Percentiles rank a stretch among this genome's conserved stretches.
These are phyloP conservation scores for Rapana venosa DNA, from an alignment of 2,888 invertebrate species.

Conservation along the genomic window DNA sequence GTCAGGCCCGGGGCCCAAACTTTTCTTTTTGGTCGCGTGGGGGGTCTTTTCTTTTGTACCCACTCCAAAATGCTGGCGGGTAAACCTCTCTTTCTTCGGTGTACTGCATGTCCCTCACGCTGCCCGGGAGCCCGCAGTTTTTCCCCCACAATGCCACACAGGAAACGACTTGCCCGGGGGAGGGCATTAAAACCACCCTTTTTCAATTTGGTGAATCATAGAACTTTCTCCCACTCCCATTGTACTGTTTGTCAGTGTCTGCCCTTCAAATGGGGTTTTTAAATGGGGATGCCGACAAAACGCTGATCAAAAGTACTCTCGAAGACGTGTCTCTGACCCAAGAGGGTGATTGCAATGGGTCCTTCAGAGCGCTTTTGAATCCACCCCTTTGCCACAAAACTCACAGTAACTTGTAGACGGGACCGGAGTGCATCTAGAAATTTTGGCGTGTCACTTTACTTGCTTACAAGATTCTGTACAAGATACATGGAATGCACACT, in stretches of 20 bases:
- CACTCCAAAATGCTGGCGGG: constrained; percentile 8
- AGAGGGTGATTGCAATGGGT: constrained; percentile 38
- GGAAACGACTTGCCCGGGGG: constrained; percentile 5
- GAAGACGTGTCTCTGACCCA: background rate
- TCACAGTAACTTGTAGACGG: constrained; percentile 31
- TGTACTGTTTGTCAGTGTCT: constrained; percentile 42
- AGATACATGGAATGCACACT: background rate
- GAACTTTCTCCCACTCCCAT: constrained; percentile 32
- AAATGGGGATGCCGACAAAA: constrained; percentile 31
- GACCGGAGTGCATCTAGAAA: background rate
- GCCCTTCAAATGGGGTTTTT: constrained; percentile 33
- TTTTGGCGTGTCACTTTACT: constrained; percentile 19
- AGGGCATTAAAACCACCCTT: background rate
- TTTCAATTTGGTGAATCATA: constrained; percentile 19
- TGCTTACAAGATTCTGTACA: constrained; percentile 30
- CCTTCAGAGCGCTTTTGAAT: constrained; percentile 27
- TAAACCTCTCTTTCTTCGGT: constrained; percentile 13
- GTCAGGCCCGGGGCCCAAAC: background rate
- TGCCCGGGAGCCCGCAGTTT: constrained; percentile 9
- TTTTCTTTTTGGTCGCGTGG: constrained; percentile 12
- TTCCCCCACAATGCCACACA: constrained; percentile 40
- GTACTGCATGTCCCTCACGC: constrained; percentile 22
- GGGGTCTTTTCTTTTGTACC: constrained; percentile 30
- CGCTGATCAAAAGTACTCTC: constrained; percentile 36
- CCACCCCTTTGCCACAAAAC: constrained; percentile 35